phyloP scores from a whole-genome alignment of 1,140 invertebrate genomes.

The Lordiphosa mommai region DNA sequence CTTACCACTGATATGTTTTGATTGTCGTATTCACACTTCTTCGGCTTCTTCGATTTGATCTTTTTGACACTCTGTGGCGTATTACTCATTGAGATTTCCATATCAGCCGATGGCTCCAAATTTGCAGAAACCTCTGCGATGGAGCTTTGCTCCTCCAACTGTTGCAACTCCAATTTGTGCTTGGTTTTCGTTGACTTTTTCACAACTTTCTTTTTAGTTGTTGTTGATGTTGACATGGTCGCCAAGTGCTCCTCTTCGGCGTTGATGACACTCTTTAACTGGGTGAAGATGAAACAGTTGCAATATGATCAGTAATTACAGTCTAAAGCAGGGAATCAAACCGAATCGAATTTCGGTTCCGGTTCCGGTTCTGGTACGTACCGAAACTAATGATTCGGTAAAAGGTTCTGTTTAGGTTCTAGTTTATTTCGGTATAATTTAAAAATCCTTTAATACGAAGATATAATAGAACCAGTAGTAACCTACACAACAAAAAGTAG shows the following conservation, averaged over 20 bases:
- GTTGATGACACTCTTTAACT: constrained; percentile 22
- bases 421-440: too few species aligned
- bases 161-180: not conserved
- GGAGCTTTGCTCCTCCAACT: not conserved
- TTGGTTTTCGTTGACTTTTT: constrained; percentile 10
- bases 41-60: constrained; percentile 31
- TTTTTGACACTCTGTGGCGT: constrained; percentile 10
- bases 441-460: too few species aligned
- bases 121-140: not conserved
- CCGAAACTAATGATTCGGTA: too few species aligned
- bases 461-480: too few species aligned
- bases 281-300: not conserved
- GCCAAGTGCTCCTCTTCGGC: constrained; percentile 31
- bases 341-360: too few species aligned
- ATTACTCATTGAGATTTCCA: not conserved
- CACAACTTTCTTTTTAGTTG: constrained; percentile 3
- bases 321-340: too few species aligned
- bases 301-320: not conserved
- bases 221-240: constrained; percentile 21
- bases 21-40: constrained; percentile 41
- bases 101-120: not conserved
- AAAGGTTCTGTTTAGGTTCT: too few species aligned
- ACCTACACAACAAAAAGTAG: too few species aligned
- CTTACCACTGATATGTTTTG: constrained; percentile 59
- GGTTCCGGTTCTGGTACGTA: too few species aligned